Conservation (phyloP, 2,113 vertebrate genomes). For the Gnathonemus echidnorhynchus region DNA sequence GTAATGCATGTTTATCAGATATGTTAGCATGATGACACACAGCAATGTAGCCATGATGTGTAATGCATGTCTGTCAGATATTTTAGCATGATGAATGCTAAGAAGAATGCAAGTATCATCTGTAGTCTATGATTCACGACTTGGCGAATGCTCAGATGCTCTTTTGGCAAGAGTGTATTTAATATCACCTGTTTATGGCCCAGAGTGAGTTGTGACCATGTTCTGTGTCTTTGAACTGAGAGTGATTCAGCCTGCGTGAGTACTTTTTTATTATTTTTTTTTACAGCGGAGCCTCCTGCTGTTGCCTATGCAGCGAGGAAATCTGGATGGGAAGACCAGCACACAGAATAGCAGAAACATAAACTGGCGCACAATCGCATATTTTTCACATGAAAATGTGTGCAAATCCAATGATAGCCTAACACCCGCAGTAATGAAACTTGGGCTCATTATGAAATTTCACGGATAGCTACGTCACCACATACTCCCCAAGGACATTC, state of each 20-base stretch:
- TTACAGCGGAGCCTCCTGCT: neutral
- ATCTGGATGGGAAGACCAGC: neutral
- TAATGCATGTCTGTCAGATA: neutral
- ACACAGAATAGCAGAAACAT: neutral
- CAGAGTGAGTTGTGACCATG: neutral
- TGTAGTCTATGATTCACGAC: neutral
- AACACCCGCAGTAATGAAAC: neutral
- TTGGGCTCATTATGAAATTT: neutral
- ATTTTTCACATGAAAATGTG: neutral
- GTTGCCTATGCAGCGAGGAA: neutral
- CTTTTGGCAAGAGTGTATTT: neutral
- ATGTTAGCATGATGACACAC: neutral
- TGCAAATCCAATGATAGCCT: neutral
- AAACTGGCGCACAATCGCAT: neutral
- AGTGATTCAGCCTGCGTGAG: neutral
- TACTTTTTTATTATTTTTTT: neutral
- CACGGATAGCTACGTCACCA: neutral
- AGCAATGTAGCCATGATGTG: neutral
- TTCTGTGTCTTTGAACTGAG: neutral
- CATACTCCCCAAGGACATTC: neutral
- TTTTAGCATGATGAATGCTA: neutral
- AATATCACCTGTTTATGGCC: conserved; percentile 4
- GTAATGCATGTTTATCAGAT: neutral
- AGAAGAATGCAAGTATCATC: neutral
- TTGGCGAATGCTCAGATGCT: neutral